Conservation (phyloP, 2,888 invertebrate genomes). For the Gerris lacustris region DNA sequence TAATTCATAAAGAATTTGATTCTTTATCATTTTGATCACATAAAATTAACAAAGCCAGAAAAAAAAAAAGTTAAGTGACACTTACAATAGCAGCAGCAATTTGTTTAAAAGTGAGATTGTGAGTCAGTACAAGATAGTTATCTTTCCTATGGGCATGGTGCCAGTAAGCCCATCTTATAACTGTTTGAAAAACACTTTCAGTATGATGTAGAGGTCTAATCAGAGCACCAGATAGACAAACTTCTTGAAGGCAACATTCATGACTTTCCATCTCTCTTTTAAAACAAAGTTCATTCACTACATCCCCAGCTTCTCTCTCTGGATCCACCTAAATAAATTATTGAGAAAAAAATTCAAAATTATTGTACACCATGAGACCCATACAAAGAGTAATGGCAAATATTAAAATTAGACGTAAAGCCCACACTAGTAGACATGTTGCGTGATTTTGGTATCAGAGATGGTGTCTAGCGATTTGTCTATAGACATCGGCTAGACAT, state of each 20-base stretch:
- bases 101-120: not conserved
- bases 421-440: no score
- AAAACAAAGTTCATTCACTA: constrained; percentile 56
- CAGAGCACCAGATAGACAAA: constrained; percentile 59
- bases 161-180: constrained; percentile 79
- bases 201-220: constrained; percentile 65
- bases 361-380: no score
- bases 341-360: no score
- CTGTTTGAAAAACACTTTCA: constrained; percentile 48
- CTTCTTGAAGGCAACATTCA: constrained; percentile 64
- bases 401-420: no score
- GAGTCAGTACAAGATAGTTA: constrained; percentile 58
- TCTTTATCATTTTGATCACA: no score
- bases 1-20: no score
- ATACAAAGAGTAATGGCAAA: no score
- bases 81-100: not conserved
- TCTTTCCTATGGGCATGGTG: constrained; percentile 70
- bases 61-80: not conserved
- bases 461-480: no score
- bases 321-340: constrained; percentile 53
- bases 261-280: constrained; percentile 51
- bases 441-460: no score
- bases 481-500: no score
- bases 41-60: no score
- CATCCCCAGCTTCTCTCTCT: constrained; percentile 59